These are phyloP conservation scores for Pherbina coryleti DNA, from an alignment of 2,888 invertebrate genomes.

Conservation along the genomic window DNA sequence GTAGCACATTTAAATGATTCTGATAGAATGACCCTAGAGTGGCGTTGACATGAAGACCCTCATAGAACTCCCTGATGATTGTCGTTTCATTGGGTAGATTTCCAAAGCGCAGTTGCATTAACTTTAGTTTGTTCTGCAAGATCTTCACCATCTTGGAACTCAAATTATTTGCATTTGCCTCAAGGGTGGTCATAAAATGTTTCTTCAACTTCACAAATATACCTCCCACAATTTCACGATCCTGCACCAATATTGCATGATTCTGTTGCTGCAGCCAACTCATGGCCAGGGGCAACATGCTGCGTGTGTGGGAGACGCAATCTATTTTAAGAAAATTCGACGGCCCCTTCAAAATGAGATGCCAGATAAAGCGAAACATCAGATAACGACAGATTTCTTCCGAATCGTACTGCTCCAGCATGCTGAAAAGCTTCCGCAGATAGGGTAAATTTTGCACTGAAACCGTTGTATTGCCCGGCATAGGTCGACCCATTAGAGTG, in stretches of 20 bases:
- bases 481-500: constrained; percentile 35
- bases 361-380: constrained; percentile 48
- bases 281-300: constrained; percentile 49
- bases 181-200: constrained; percentile 45
- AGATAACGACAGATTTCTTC: constrained; percentile 49
- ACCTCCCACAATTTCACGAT: constrained; percentile 32
- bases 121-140: constrained; percentile 45
- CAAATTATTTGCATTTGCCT: constrained; percentile 43
- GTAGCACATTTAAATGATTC: constrained; percentile 46
- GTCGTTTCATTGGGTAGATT: constrained; percentile 45
- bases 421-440: constrained; percentile 40
- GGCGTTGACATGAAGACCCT: constrained; percentile 15
- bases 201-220: constrained; percentile 44
- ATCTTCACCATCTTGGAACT: constrained; percentile 38
- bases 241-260: constrained; percentile 27
- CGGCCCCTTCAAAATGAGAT: constrained; percentile 44
- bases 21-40: constrained; percentile 40
- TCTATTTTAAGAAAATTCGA: constrained; percentile 37
- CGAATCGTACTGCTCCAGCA: constrained; percentile 41
- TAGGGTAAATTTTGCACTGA: constrained; percentile 48
- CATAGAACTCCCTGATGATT: constrained; percentile 44
- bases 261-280: constrained; percentile 47
- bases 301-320: constrained; percentile 43
- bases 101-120: constrained; percentile 48
- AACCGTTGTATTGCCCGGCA: constrained; percentile 40